Percentiles rank a stretch among this genome's conserved stretches.
Conservation (phyloP, 2,888 invertebrate genomes). For the Chymomyza procnemis region DNA sequence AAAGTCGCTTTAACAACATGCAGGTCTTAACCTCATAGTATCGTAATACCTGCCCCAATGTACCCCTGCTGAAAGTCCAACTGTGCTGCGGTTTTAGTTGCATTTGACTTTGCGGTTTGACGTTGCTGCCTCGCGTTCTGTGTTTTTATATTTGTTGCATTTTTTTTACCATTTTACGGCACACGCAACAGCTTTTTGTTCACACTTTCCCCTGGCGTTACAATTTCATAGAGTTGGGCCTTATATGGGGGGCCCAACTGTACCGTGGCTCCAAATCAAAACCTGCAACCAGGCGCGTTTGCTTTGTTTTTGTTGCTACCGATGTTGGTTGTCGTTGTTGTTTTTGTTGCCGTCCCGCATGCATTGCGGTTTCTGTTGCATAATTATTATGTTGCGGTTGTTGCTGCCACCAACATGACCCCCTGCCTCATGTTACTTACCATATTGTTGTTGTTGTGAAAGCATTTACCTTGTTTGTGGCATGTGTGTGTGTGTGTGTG, state of each 20-base stretch:
- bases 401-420: conserved; percentile 20
- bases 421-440: background rate
- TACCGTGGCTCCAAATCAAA: conserved; percentile 43
- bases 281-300: conserved; percentile 30
- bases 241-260: background rate
- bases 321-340: conserved; percentile 25
- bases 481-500: conserved; percentile 25
- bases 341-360: conserved; percentile 52
- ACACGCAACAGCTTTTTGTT: conserved; percentile 74
- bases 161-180: conserved; percentile 39
- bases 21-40: conserved; percentile 21
- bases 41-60: background rate
- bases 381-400: conserved; percentile 72
- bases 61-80: conserved; percentile 4
- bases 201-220: conserved; percentile 74
- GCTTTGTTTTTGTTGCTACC: conserved; percentile 23
- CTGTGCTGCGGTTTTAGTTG: conserved; percentile 66
- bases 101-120: conserved; percentile 74
- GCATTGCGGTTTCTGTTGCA: conserved; percentile 73
- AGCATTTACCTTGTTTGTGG: conserved; percentile 71
- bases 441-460: conserved; percentile 61
- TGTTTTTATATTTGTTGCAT: conserved; percentile 37
- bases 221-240: conserved; percentile 52
- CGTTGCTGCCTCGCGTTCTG: conserved; percentile 50
- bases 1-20: conserved; percentile 51